Base-by-base conservation (phyloP, 1,140 invertebrate genomes). In the Drosophila hydei region DNA sequence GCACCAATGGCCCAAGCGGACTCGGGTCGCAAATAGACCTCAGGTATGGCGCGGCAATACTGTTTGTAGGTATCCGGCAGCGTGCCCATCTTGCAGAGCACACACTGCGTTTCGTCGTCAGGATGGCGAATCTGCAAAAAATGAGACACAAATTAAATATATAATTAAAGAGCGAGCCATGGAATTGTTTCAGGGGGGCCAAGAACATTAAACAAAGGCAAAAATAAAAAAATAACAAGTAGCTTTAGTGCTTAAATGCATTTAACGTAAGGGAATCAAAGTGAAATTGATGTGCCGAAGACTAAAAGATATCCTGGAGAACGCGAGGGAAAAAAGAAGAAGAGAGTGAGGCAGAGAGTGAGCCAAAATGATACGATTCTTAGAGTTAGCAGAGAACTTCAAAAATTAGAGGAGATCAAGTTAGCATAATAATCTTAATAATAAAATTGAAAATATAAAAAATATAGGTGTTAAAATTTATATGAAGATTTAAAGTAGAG, bases 1-100 rank as follows among this genome's bases (percentile, higher is more conserved):
- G 97, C 97, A 0, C 96, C 97, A 54, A 98, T 97, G 0, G 97
- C 97, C 95, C 97, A 97, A 23, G 95, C 95, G 81, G 96, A 95
- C 76, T 95, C 95, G 3, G 95, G 94, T 23, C 94, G 93, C 47
- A 99, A 93, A 90, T 97, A 98, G 23, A 96, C 95, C 91, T 97
- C 96, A 0, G 96, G 96, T 40, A 99, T 97, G 27, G 95, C 92
- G 0, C 94, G 93, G 90, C 98, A 99, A 42, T 92, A 91, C 2
- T 94, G 94, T 80, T 97, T 95, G 12, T 94, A 94, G 0, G 92
- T 91, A 90, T 97, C 95, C 0, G 98, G 98, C 9, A 97, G 88
- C 0, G 96, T 97, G 4, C 98, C 98, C 71, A 94, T 92, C 0
- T 94, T 94, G 90, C 98, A 99, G n/a, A 94, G 93, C 11, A 94